These are phyloP conservation scores for Trissolcus basalis DNA, from an alignment of 1,140 invertebrate species.

Conservation along the genomic window DNA sequence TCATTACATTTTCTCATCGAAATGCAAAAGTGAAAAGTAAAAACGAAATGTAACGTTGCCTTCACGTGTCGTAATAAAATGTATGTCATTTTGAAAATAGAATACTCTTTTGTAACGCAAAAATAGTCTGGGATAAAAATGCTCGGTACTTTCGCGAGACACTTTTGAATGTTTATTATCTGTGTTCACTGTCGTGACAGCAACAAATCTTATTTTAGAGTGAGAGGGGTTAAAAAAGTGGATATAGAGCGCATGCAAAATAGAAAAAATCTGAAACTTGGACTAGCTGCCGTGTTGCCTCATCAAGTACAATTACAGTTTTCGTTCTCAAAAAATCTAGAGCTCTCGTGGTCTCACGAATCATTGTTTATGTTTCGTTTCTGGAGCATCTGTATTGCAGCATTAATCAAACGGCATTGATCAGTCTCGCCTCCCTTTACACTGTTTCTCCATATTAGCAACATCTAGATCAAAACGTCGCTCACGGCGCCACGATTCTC, in stretches of 20 bases:
- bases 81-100: conserved; percentile 10
- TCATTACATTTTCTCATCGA: conserved; percentile 11
- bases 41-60: conserved; percentile 1
- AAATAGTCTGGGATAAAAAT: conserved; percentile 3
- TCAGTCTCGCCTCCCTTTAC: not conserved
- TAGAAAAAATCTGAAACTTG: too few species aligned
- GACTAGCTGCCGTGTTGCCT: not conserved
- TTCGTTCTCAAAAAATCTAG: not conserved
- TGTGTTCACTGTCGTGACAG: not conserved
- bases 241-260: too few species aligned
- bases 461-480: conserved; percentile 1
- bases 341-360: not conserved
- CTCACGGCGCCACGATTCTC: conserved; percentile 1
- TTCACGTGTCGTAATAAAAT: conserved; percentile 10
- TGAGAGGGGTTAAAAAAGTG: too few species aligned
- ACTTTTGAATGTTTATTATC: conserved; percentile 3
- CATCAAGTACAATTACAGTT: not conserved
- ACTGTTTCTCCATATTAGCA: not conserved
- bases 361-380: conserved; percentile 2
- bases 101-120: conserved; percentile 5
- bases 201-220: too few species aligned
- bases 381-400: conserved; percentile 1
- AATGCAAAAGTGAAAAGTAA: conserved; percentile 7
- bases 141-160: not conserved
- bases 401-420: not conserved